phyloP scores from a whole-genome alignment of 2,888 invertebrate species.

The Papilio demoleus region DNA sequence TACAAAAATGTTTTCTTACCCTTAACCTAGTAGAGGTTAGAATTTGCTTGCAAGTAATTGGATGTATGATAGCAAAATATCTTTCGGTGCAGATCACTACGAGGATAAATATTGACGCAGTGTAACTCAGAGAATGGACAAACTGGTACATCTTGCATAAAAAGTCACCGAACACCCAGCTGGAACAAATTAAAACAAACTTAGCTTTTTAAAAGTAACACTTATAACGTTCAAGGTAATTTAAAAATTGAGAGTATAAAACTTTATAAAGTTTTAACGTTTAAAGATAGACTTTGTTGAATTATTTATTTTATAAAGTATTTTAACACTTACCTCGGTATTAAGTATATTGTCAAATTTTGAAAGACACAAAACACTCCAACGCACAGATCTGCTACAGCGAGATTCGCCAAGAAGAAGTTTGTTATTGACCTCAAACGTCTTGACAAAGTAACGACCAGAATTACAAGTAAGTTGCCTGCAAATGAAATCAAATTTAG shows the following conservation, averaged over 20 bases:
- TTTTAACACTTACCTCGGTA: constrained; percentile 84
- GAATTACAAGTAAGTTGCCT: constrained; percentile 94
- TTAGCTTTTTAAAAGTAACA: not conserved
- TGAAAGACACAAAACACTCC: constrained; percentile 96
- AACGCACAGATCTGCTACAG: constrained; percentile 95
- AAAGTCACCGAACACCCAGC: constrained; percentile 92
- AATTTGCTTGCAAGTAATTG: constrained; percentile 92
- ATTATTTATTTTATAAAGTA: constrained; percentile 3
- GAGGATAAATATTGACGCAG: constrained; percentile 94
- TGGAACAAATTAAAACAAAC: constrained; percentile 68
- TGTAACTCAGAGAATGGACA: constrained; percentile 93
- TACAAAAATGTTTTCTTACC: constrained; percentile 80
- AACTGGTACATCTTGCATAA: constrained; percentile 96
- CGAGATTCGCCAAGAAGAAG: constrained; percentile 95
- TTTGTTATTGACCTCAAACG: constrained; percentile 94
- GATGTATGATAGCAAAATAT: constrained; percentile 94
- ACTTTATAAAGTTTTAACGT: no score
- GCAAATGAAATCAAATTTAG: constrained; percentile 62
- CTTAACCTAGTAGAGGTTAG: constrained; percentile 89
- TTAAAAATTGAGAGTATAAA: no score
- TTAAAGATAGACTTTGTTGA: no score
- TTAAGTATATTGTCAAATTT: constrained; percentile 91
- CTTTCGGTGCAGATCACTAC: constrained; percentile 94
- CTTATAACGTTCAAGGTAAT: not conserved
- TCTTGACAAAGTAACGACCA: constrained; percentile 92